Percentiles rank a stretch among this genome's conserved stretches.
Conservation (phyloP, 2,888 invertebrate species). For the Elegia similella region DNA sequence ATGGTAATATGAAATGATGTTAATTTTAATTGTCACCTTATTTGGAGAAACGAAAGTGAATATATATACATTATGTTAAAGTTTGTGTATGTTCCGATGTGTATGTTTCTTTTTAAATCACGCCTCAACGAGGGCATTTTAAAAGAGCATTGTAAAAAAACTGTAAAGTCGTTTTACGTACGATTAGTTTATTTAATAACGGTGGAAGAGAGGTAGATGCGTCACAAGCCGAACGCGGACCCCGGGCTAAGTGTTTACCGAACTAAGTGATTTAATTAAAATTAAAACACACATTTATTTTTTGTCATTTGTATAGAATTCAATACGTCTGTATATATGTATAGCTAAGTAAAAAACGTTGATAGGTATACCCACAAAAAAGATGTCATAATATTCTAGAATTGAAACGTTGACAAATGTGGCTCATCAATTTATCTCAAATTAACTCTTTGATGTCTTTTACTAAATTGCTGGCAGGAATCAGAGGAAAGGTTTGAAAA, state of each 20-base stretch:
- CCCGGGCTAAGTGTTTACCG: no score
- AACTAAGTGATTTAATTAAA: no score
- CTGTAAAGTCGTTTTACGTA: no score
- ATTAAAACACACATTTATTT: no score
- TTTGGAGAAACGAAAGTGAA: not conserved
- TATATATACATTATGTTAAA: not conserved
- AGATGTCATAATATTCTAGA: constrained; percentile 28
- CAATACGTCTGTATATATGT: not conserved
- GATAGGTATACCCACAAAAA: not conserved
- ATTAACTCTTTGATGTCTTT: constrained; percentile 53
- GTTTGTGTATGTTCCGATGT: not conserved
- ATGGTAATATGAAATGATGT: not conserved
- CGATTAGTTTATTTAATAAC: no score
- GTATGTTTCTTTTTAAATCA: no score
- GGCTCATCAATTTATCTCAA: constrained; percentile 47
- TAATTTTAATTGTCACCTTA: not conserved
- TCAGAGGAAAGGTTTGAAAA: constrained; percentile 8
- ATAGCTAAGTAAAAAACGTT: not conserved
- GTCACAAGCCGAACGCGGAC: no score
- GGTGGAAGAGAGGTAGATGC: no score
- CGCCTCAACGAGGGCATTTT: no score
- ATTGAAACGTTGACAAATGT: constrained; percentile 37
- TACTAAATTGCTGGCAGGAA: constrained; percentile 23
- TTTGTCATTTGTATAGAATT: not conserved
- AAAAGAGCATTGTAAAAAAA: no score